These are phyloP conservation scores for Sylvietta virens DNA, from an alignment of 2,113 vertebrate species.

Conservation along the genomic window DNA sequence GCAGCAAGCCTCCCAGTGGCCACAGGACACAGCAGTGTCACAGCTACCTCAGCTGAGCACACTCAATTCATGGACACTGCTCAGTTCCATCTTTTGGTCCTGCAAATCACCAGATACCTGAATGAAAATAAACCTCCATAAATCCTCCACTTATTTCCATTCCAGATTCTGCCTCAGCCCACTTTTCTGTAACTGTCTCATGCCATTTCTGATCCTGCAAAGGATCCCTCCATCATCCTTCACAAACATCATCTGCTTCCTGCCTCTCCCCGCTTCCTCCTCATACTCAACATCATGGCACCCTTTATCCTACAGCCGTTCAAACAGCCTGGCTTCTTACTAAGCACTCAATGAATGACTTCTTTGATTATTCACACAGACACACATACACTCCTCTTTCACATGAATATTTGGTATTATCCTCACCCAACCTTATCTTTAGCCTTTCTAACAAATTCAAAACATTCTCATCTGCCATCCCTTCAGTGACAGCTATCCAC, in stretches of 20 bases:
- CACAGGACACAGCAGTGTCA: not conserved
- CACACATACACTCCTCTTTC: not conserved
- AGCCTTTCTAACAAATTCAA: not conserved
- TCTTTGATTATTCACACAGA: not conserved
- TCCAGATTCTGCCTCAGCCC: not conserved
- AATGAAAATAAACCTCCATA: not conserved
- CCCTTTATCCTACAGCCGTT: not conserved
- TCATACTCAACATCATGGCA: not conserved
- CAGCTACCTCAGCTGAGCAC: not conserved
- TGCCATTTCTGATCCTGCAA: not conserved
- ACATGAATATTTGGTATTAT: not conserved
- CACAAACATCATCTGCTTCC: not conserved
- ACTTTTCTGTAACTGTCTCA: not conserved
- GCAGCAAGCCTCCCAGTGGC: not conserved
- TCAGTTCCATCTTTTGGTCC: not conserved
- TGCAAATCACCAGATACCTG: not conserved
- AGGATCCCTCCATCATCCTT: not conserved
- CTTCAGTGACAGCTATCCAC: not conserved
- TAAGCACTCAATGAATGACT: not conserved
- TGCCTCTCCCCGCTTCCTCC: not conserved
- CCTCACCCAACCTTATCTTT: not conserved
- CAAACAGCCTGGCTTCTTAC: not conserved
- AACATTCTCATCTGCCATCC: not conserved
- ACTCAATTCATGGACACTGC: too few relatives aligned
- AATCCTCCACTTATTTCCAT: not conserved